Conservation (phyloP, 1,140 invertebrate genomes). For the Drosophila bocqueti region DNA sequence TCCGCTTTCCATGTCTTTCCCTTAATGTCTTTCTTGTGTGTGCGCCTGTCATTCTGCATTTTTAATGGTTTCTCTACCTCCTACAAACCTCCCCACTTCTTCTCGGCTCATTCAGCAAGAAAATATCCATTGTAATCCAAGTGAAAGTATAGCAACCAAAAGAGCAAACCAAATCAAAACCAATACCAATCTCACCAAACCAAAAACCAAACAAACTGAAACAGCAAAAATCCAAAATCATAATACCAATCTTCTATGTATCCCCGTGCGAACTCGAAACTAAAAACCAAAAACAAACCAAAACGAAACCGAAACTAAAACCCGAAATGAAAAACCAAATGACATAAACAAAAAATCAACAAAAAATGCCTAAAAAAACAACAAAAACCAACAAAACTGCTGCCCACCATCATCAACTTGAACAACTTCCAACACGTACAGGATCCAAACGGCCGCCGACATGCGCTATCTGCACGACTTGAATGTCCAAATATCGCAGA, state of each 20-base stretch:
- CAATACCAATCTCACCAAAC: conserved; percentile 56
- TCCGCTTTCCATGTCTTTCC: conserved; percentile 26
- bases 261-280: conserved; percentile 59
- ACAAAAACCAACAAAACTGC: conserved; percentile 30
- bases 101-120: conserved; percentile 76
- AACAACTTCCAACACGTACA: conserved; percentile 26
- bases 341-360: conserved; percentile 23
- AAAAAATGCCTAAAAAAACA: conserved; percentile 7
- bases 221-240: conserved; percentile 65
- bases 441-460: conserved; percentile 73
- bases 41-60: conserved; percentile 45
- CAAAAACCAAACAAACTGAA: conserved; percentile 46
- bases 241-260: conserved; percentile 82
- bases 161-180: conserved; percentile 63
- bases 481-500: conserved; percentile 84
- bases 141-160: conserved; percentile 83
- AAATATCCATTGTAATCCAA: conserved; percentile 83
- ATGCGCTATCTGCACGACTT: conserved; percentile 82
- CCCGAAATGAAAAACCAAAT: conserved; percentile 38
- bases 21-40: conserved; percentile 16
- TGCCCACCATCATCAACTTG: conserved; percentile 25
- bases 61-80: conserved; percentile 67
- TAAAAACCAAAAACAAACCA: conserved; percentile 39
- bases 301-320: conserved; percentile 23
- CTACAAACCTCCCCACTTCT: conserved; percentile 52